Evolutionary conservation across 2,888 invertebrate genomes (phyloP).

Genomic region (Drosophila maculinotata): DNA sequence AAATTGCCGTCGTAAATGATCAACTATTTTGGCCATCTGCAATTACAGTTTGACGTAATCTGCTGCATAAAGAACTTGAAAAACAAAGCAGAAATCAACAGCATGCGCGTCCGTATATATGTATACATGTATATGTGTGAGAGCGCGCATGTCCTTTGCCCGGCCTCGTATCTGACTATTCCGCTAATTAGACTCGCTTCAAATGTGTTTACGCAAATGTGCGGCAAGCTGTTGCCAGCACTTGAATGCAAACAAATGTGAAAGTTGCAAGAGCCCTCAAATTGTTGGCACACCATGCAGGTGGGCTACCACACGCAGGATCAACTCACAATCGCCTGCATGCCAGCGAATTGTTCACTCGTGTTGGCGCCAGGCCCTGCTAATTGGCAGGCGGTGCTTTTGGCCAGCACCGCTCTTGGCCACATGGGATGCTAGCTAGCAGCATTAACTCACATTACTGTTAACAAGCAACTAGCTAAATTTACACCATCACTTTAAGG

Average conservation of each 20-base stretch:
- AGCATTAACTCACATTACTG: constrained; percentile 45
- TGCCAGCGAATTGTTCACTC: neutral
- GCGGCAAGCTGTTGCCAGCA: constrained; percentile 22
- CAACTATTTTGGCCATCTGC: neutral
- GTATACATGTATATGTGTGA: neutral
- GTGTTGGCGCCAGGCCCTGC: constrained; percentile 10
- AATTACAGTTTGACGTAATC: neutral
- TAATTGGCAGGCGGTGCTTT: constrained; percentile 43
- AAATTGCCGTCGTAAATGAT: too few relatives aligned
- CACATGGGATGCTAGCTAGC: neutral
- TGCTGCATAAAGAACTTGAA: neutral
- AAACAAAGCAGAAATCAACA: constrained; percentile 3
- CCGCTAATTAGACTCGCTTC: constrained; percentile 44
- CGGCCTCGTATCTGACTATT: constrained; percentile 13
- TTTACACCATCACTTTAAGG: constrained; percentile 13
- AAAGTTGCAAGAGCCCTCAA: constrained; percentile 13
- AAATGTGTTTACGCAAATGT: constrained; percentile 35
- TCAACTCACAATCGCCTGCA: constrained; percentile 2
- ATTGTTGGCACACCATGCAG: constrained; percentile 19
- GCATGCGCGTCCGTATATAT: neutral
- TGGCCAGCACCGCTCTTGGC: constrained; percentile 12
- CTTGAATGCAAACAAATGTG: constrained; percentile 27
- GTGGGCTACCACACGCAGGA: neutral
- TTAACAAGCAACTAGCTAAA: constrained; percentile 26
- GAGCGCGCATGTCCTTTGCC: neutral